Conservation (phyloP, 2,888 invertebrate genomes). For the Philaethria dido region DNA sequence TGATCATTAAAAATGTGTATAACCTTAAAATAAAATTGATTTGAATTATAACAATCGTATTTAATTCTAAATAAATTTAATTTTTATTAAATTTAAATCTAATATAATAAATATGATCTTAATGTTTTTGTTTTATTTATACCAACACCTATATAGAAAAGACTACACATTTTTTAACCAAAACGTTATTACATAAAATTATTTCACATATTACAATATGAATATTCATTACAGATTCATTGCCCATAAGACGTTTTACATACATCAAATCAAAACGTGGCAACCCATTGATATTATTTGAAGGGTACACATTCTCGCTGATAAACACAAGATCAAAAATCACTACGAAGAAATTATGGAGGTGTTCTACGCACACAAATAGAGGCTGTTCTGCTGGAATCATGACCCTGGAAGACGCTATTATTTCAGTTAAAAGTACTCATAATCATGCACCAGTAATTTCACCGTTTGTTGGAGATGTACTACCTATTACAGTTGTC, state of each 20-base stretch:
- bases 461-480: neutral
- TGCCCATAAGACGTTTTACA: conserved; percentile 1
- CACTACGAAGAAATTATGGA: conserved; percentile 47
- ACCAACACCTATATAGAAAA: neutral
- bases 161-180: neutral
- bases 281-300: conserved; percentile 44
- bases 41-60: too few species aligned
- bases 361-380: conserved; percentile 54
- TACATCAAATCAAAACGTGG: conserved; percentile 32
- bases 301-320: conserved; percentile 48
- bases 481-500: conserved; percentile 2
- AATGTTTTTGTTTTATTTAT: neutral
- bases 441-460: conserved; percentile 40
- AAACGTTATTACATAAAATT: neutral
- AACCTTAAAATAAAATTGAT: too few species aligned
- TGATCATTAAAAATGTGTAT: too few species aligned
- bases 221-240: neutral
- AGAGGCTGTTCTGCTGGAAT: conserved; percentile 53
- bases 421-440: conserved; percentile 38
- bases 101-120: too few species aligned
- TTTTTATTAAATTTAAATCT: too few species aligned
- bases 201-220: neutral
- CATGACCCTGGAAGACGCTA: conserved; percentile 43
- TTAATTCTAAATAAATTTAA: too few species aligned
- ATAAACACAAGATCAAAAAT: conserved; percentile 31